Evolutionary conservation across 2,888 invertebrate species (phyloP).

Genomic region (Galeopsomyia nigrocyanea): DNA sequence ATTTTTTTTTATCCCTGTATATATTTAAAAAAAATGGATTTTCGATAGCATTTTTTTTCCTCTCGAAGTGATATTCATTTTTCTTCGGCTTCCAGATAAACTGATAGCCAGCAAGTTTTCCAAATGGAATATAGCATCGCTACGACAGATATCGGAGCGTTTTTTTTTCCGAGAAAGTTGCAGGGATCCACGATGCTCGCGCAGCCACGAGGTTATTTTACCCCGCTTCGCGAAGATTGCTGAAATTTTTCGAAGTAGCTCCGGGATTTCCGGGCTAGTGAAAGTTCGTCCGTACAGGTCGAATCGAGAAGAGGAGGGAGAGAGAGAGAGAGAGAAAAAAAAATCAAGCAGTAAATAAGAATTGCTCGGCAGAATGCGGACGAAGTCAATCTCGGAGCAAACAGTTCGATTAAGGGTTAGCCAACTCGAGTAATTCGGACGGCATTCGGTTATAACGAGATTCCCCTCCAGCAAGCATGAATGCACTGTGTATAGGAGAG

Average conservation of each 20-base stretch:
- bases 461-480: constrained; percentile 38
- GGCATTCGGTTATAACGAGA: constrained; percentile 37
- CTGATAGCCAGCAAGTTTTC: too few relatives aligned
- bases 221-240: constrained; percentile 27
- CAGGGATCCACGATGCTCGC: too few relatives aligned
- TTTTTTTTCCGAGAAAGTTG: too few relatives aligned
- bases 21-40: too few relatives aligned
- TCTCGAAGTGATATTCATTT: too few relatives aligned
- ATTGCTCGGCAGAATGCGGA: constrained; percentile 40
- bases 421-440: constrained; percentile 46
- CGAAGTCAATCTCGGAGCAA: constrained; percentile 45
- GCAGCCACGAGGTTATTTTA: too few relatives aligned
- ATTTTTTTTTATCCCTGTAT: too few relatives aligned
- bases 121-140: too few relatives aligned
- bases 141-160: too few relatives aligned
- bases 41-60: too few relatives aligned
- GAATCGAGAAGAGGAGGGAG: constrained; percentile 40
- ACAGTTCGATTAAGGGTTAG: constrained; percentile 42
- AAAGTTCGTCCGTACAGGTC: constrained; percentile 31
- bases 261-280: constrained; percentile 48
- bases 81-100: too few relatives aligned
- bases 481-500: constrained; percentile 22
- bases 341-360: constrained; percentile 45
- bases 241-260: constrained; percentile 47
- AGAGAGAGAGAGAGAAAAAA: neutral